Evolutionary conservation across 2,113 vertebrate species (phyloP).

Genomic region (Ciconia boyciana): DNA sequence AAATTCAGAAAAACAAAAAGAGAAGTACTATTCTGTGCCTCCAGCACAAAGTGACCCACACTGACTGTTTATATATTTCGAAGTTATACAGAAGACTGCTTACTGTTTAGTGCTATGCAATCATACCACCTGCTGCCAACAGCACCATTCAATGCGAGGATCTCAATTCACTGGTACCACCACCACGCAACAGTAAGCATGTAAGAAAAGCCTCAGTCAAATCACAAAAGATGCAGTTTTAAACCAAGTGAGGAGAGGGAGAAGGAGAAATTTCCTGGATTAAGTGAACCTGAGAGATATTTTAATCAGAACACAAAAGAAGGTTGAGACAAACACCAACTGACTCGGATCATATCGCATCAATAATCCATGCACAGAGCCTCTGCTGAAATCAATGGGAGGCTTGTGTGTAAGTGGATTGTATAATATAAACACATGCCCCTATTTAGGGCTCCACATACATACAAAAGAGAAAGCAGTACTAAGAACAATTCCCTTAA

Average conservation of each 20-base stretch:
- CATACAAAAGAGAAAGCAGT: background rate
- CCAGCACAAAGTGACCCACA: background rate
- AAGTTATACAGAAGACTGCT: background rate
- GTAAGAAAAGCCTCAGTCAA: background rate
- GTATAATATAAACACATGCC: background rate
- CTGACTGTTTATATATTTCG: background rate
- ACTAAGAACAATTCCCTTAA: constrained; percentile 5
- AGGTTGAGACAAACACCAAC: constrained; percentile 29
- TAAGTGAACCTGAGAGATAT: background rate
- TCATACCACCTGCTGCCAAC: background rate
- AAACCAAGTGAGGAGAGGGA: background rate
- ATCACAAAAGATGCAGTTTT: background rate
- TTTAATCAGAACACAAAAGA: constrained; percentile 42
- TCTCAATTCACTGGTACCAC: background rate
- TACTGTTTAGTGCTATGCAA: background rate
- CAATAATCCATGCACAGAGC: constrained; percentile 35
- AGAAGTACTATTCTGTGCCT: background rate
- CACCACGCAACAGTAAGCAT: background rate
- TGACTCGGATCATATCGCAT: constrained; percentile 36
- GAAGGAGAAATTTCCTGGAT: background rate
- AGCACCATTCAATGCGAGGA: accelerated
- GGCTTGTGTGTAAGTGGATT: constrained; percentile 14
- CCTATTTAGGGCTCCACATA: background rate
- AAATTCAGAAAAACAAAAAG: background rate
- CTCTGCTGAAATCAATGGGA: constrained; percentile 31